Evolutionary conservation across 2,888 invertebrate species (phyloP).

Genomic region (Girardia tigrina): DNA sequence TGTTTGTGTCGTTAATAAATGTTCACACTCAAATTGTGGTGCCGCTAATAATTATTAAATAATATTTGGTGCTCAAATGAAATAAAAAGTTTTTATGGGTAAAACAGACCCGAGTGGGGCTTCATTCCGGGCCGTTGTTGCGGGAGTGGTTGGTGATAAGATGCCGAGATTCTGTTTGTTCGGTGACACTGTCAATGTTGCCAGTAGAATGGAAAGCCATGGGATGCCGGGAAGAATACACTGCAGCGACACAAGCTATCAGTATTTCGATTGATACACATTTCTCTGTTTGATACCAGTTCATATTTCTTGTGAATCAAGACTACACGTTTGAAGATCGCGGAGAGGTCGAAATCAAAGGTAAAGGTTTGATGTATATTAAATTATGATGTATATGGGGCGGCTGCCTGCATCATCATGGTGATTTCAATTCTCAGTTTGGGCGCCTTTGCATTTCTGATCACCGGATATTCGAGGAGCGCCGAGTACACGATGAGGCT

Average conservation of each 20-base stretch:
- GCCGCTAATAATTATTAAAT: too few species aligned
- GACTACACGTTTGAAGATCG: too few species aligned
- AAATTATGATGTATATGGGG: too few species aligned
- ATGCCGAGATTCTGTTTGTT: constrained; percentile 15
- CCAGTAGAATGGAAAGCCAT: not conserved
- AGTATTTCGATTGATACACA: constrained; percentile 7
- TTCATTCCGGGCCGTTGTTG: constrained; percentile 13
- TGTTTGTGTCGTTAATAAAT: too few species aligned
- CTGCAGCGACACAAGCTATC: not conserved
- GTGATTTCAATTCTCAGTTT: not conserved
- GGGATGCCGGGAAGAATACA: not conserved
- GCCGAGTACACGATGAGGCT: not conserved
- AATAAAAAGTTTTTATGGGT: too few species aligned
- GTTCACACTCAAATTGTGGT: too few species aligned
- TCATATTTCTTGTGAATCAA: too few species aligned
- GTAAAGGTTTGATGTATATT: too few species aligned
- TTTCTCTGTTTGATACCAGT: too few species aligned
- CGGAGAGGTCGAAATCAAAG: too few species aligned
- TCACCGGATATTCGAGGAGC: not conserved
- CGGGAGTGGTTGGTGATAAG: not conserved
- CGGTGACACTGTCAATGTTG: not conserved
- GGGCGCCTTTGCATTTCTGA: not conserved
- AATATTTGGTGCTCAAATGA: too few species aligned
- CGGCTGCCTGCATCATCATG: not conserved
- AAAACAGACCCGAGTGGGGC: not conserved